phyloP scores from a whole-genome alignment of 2,888 invertebrate species.

The Campoletis raptor region DNA sequence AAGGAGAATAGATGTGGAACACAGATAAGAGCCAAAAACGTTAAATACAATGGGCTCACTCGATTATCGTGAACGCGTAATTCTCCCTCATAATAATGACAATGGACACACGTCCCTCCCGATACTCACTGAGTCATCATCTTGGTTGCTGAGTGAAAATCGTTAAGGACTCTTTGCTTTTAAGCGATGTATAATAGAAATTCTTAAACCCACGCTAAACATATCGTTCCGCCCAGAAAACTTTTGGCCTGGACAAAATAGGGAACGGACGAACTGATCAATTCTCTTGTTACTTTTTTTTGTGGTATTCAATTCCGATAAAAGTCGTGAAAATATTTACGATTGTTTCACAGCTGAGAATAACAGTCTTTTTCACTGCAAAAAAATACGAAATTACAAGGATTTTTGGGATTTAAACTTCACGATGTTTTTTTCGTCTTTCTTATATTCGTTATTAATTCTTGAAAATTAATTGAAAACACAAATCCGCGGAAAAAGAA shows the following conservation, averaged over 20 bases:
- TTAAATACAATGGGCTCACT: slow-evolving; percentile 60
- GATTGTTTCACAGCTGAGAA: slow-evolving; percentile 25
- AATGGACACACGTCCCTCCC: slow-evolving; percentile 42
- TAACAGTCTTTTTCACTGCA: slow-evolving; percentile 9
- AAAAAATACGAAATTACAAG: slow-evolving; percentile 43
- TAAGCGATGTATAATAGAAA: slow-evolving; percentile 56
- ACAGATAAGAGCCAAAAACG: slow-evolving; percentile 45
- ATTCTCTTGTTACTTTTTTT: slow-evolving; percentile 31
- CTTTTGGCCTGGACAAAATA: slow-evolving; percentile 27
- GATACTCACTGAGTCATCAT: slow-evolving; percentile 61
- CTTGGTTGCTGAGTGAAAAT: slow-evolving; percentile 44
- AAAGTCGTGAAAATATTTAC: slow-evolving; percentile 28
- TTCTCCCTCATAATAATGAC: slow-evolving; percentile 61
- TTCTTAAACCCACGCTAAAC: slow-evolving; percentile 67
- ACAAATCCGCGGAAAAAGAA: slow-evolving; percentile 77
- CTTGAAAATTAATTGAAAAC: slow-evolving; percentile 82
- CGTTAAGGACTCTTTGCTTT: slow-evolving; percentile 56
- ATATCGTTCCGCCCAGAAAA: slow-evolving; percentile 35
- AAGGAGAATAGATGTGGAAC: slow-evolving; percentile 57
- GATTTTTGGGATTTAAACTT: slow-evolving; percentile 7
- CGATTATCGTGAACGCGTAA: slow-evolving; percentile 58
- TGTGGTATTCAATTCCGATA: slow-evolving; percentile 10
- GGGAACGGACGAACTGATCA: slow-evolving; percentile 36
- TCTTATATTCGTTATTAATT: slow-evolving; percentile 78
- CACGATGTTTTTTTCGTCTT: slow-evolving; percentile 47